Conservation (phyloP, 1,140 invertebrate species). For the Psix sp. region DNA sequence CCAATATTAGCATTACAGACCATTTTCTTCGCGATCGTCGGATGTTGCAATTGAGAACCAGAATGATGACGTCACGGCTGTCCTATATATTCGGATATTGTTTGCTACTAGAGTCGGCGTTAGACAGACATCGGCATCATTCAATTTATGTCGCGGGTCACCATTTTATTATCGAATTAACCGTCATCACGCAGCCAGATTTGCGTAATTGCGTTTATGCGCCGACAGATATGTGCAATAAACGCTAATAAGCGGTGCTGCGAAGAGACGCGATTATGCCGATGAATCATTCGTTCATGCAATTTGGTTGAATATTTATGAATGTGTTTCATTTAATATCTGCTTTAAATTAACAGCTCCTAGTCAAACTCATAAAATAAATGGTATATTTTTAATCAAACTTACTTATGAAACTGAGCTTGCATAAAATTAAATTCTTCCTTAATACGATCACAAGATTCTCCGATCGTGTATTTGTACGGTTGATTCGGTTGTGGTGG, state of each 20-base stretch:
- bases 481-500: slow-evolving; percentile 90
- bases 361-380: slow-evolving; percentile 4
- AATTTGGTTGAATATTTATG: slow-evolving; percentile 56
- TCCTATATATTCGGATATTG: slow-evolving; percentile 23
- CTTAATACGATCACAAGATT: slow-evolving; percentile 95
- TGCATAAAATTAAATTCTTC: slow-evolving; percentile 92
- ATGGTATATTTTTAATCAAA: slow-evolving; percentile 44
- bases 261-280: slow-evolving; percentile 47
- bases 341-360: slow-evolving; percentile 28
- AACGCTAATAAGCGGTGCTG: slow-evolving; percentile 53
- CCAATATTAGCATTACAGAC: too few species aligned
- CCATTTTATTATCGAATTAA: slow-evolving; percentile 59
- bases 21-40: too few species aligned
- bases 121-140: slow-evolving; percentile 43
- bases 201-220: slow-evolving; percentile 55
- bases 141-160: slow-evolving; percentile 57
- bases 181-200: slow-evolving; percentile 52
- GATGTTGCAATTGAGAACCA: slow-evolving; percentile 23
- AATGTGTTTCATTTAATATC: slow-evolving; percentile 47
- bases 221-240: slow-evolving; percentile 50
- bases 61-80: slow-evolving; percentile 20
- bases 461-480: slow-evolving; percentile 94
- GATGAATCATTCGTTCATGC: slow-evolving; percentile 56
- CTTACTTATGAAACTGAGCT: slow-evolving; percentile 91
- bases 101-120: slow-evolving; percentile 38